phyloP scores from a whole-genome alignment of 2,888 invertebrate species.

The Netelia fuscicornis region DNA sequence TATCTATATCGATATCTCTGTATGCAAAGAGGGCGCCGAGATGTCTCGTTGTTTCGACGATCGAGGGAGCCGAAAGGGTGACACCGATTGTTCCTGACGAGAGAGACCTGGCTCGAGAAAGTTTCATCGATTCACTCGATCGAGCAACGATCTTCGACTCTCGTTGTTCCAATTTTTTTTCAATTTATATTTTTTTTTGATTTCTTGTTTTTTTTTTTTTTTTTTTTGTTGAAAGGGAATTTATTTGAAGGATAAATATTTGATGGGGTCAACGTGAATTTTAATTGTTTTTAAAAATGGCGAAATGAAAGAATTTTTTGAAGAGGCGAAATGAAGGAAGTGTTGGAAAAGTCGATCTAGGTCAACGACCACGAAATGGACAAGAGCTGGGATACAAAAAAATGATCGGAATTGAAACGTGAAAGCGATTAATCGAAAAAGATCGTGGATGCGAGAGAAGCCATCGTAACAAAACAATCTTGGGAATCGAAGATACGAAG shows the following conservation, averaged over 20 bases:
- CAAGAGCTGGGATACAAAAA: slow-evolving; percentile 70
- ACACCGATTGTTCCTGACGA: slow-evolving; percentile 1
- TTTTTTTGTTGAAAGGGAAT: background rate
- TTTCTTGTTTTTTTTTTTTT: background rate
- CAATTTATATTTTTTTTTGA: slow-evolving; percentile 36
- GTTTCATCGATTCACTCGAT: slow-evolving; percentile 74
- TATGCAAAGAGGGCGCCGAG: slow-evolving; percentile 21
- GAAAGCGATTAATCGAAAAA: slow-evolving; percentile 75
- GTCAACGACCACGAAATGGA: slow-evolving; percentile 68
- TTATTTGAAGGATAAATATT: background rate
- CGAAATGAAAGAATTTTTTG: too few species aligned
- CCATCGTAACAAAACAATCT: slow-evolving; percentile 77
- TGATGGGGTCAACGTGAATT: background rate
- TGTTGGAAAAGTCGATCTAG: slow-evolving; percentile 69
- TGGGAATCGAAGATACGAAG: slow-evolving; percentile 43
- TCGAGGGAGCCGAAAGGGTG: slow-evolving; percentile 46
- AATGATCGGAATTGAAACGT: slow-evolving; percentile 68
- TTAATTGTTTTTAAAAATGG: too few species aligned
- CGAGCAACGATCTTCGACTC: slow-evolving; percentile 75
- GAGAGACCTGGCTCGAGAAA: slow-evolving; percentile 52
- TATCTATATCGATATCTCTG: background rate
- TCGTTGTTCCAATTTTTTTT: slow-evolving; percentile 61
- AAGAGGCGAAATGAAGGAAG: slow-evolving; percentile 3
- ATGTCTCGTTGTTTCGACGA: slow-evolving; percentile 18
- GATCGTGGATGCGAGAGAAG: slow-evolving; percentile 67